Evolutionary conservation across 2,113 vertebrate species (phyloP).

Genomic region (Aramus guarauna): DNA sequence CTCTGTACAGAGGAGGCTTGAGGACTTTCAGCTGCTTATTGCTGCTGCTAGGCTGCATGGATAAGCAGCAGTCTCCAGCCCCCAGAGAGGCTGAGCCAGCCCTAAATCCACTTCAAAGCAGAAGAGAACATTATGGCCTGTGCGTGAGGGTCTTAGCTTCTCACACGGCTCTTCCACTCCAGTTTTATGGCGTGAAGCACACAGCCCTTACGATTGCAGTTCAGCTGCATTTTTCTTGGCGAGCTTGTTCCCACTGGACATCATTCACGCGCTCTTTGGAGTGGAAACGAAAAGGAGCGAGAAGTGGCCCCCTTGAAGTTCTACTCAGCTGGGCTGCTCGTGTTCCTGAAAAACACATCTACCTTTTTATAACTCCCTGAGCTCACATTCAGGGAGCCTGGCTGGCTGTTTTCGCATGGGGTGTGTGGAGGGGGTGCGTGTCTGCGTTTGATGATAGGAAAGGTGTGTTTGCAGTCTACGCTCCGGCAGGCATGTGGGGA

Average conservation of each 20-base stretch:
- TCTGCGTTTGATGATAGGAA: neutral
- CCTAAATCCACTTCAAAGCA: constrained; percentile 53
- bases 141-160: constrained; percentile 65
- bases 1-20: neutral
- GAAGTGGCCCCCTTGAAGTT: constrained; percentile 62
- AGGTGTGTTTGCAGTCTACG: neutral
- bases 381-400: neutral
- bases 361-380: constrained; percentile 20
- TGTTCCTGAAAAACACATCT: constrained; percentile 62
- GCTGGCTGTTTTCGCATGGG: neutral
- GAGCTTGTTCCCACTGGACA: neutral
- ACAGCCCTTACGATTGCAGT: neutral
- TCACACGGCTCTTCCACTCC: neutral
- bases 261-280: constrained; percentile 4
- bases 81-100: constrained; percentile 15
- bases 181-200: constrained; percentile 16
- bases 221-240: constrained; percentile 65
- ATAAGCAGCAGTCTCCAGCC: constrained; percentile 32
- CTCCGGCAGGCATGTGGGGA: neutral
- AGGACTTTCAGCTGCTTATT: neutral
- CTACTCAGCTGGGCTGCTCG: constrained; percentile 30
- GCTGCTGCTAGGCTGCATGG: constrained; percentile 41
- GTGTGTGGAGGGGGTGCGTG: neutral
- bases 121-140: constrained; percentile 51
- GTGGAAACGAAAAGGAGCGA: constrained; percentile 28